A percentile compares a stretch with the other conserved stretches of the same genome.
Conservation (phyloP, 2,888 invertebrate genomes). For the Drosophila engyochracea region DNA sequence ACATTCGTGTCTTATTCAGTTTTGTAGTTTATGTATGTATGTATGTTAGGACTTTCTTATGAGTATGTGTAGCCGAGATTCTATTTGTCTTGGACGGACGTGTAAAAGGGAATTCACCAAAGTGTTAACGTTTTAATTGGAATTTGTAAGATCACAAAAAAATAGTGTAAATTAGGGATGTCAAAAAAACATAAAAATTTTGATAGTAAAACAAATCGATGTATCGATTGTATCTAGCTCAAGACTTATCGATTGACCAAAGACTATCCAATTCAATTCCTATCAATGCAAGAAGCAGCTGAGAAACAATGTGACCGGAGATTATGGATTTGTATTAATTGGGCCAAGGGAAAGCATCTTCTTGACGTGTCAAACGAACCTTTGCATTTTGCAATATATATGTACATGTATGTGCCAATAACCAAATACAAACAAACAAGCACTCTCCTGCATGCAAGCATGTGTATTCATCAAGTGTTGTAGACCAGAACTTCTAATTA, state of each 20-base stretch:
- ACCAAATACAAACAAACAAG: neutral
- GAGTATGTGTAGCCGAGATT: constrained; percentile 30
- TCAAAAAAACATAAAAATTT: constrained; percentile 36
- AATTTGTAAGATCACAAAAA: constrained; percentile 57
- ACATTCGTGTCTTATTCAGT: constrained; percentile 23
- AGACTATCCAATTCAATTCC: constrained; percentile 10
- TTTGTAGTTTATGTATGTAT: constrained; percentile 16
- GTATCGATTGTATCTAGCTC: constrained; percentile 33
- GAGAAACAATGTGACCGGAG: constrained; percentile 30
- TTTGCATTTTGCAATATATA: neutral
- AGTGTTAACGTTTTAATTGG: constrained; percentile 37
- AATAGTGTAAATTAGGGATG: constrained; percentile 47
- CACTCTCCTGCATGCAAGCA: neutral
- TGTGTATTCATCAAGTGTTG: constrained; percentile 21
- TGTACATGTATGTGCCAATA: constrained; percentile 2
- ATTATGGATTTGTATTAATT: neutral
- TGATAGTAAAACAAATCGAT: constrained; percentile 39
- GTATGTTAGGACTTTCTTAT: neutral
- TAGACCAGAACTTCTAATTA: constrained; percentile 25
- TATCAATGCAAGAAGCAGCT: constrained; percentile 17
- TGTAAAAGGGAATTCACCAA: constrained; percentile 26
- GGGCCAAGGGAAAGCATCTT: neutral
- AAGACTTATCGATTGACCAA: constrained; percentile 29
- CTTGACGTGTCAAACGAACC: neutral
- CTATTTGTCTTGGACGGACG: constrained; percentile 43